Conservation (phyloP, 2,113 vertebrate species). For the Podarcis muralis region DNA sequence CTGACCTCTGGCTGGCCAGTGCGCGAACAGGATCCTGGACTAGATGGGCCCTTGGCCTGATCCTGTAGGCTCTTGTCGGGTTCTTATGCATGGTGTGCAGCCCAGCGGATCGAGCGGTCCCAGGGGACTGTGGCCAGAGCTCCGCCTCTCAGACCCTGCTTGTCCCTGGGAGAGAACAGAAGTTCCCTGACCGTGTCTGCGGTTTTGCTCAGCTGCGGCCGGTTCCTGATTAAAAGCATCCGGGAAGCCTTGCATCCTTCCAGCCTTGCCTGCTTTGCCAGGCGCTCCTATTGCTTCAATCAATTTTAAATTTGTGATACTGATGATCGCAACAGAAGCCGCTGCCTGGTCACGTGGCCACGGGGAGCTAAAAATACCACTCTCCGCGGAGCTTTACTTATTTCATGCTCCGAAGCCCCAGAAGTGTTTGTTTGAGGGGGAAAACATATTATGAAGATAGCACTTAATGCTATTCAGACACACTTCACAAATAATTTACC, state of each 20-base stretch:
- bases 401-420: slow-evolving; percentile 67
- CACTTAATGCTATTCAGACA: neutral
- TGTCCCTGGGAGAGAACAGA: neutral
- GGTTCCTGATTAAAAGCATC: slow-evolving; percentile 43
- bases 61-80: neutral
- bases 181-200: slow-evolving; percentile 8
- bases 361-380: slow-evolving; percentile 64
- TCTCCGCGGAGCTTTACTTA: slow-evolving; percentile 51
- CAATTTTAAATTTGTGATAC: slow-evolving; percentile 73
- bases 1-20: neutral
- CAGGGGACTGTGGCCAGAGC: neutral
- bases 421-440: slow-evolving; percentile 25
- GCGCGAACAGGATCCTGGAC: neutral
- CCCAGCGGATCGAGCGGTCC: no score
- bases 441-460: slow-evolving; percentile 24
- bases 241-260: slow-evolving; percentile 30
- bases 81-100: neutral
- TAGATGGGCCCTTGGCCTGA: neutral
- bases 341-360: slow-evolving; percentile 57
- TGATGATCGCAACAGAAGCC: slow-evolving; percentile 62
- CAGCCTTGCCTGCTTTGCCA: slow-evolving; percentile 53
- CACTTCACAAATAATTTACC: slow-evolving; percentile 36
- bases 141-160: neutral
- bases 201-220: slow-evolving; percentile 28
- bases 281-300: slow-evolving; percentile 64